phyloP scores from a whole-genome alignment of 1,140 invertebrate genomes.

The Mya arenaria region DNA sequence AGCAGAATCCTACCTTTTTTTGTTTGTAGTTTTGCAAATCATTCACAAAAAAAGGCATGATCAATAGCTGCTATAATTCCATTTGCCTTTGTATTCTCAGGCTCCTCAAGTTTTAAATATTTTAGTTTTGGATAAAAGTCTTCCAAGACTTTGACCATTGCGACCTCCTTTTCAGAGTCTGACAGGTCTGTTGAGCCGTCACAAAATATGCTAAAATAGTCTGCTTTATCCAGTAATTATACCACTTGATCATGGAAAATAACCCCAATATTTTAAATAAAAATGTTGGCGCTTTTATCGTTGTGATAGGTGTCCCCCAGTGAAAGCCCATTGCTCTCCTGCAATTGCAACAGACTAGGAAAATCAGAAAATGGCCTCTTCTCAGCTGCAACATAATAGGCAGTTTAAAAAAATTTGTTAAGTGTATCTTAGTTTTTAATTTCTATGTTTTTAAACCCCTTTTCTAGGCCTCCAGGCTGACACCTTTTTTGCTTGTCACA shows the following conservation, averaged over 20 bases:
- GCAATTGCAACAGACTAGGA: conserved; percentile 39
- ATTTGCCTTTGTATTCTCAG: conserved; percentile 17
- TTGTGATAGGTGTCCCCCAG: conserved; percentile 41
- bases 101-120: conserved; percentile 15
- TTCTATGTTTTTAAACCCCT: conserved; percentile 35
- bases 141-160: conserved; percentile 2
- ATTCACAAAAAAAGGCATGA: not conserved
- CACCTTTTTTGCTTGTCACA: not conserved
- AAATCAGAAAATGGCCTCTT: conserved; percentile 58
- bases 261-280: conserved; percentile 43
- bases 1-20: conserved; percentile 4
- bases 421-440: conserved; percentile 39
- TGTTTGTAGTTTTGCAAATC: not conserved
- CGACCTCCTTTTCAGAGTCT: conserved; percentile 21
- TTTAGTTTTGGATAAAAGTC: conserved; percentile 24
- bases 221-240: not conserved
- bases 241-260: conserved; percentile 44
- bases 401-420: conserved; percentile 48
- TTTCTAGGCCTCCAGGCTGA: conserved; percentile 24
- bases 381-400: conserved; percentile 37
- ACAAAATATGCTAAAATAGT: conserved; percentile 53
- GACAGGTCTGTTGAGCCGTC: conserved; percentile 43
- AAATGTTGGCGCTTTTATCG: conserved; percentile 51
- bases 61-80: conserved; percentile 16
- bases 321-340: conserved; percentile 33